These are phyloP conservation scores for Hyppa rectilinea DNA, from an alignment of 2,888 invertebrate genomes.

Conservation along the genomic window DNA sequence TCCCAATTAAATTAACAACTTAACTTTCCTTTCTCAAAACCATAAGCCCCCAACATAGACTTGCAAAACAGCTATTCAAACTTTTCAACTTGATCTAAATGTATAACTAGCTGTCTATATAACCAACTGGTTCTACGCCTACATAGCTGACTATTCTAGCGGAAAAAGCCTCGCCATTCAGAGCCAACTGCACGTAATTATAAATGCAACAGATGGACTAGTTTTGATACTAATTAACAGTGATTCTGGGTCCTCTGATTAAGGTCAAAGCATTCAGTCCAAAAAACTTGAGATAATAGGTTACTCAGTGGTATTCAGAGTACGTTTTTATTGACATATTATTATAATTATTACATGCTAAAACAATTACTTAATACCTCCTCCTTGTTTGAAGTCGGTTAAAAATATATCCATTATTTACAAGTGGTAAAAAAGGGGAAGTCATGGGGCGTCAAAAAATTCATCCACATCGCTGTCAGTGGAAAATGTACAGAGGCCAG, in stretches of 20 bases:
- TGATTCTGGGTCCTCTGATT: constrained; percentile 62
- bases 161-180: constrained; percentile 32
- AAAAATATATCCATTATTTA: too few species aligned
- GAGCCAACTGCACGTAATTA: constrained; percentile 59
- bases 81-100: neutral
- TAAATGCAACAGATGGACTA: constrained; percentile 69
- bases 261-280: constrained; percentile 19
- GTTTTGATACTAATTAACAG: constrained; percentile 70
- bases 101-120: constrained; percentile 2
- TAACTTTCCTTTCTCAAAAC: neutral
- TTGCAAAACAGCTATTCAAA: constrained; percentile 23
- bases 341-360: too few species aligned
- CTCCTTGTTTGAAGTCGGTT: too few species aligned
- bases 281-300: too few species aligned
- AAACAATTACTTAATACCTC: too few species aligned
- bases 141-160: constrained; percentile 10
- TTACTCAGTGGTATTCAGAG: too few species aligned
- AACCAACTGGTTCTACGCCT: constrained; percentile 3
- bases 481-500: too few species aligned
- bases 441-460: too few species aligned
- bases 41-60: neutral
- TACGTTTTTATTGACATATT: too few species aligned
- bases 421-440: too few species aligned
- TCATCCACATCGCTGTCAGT: too few species aligned
- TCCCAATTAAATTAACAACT: neutral